Evolutionary conservation across 2,888 invertebrate genomes (phyloP).

Genomic region (Plebejus anna): DNA sequence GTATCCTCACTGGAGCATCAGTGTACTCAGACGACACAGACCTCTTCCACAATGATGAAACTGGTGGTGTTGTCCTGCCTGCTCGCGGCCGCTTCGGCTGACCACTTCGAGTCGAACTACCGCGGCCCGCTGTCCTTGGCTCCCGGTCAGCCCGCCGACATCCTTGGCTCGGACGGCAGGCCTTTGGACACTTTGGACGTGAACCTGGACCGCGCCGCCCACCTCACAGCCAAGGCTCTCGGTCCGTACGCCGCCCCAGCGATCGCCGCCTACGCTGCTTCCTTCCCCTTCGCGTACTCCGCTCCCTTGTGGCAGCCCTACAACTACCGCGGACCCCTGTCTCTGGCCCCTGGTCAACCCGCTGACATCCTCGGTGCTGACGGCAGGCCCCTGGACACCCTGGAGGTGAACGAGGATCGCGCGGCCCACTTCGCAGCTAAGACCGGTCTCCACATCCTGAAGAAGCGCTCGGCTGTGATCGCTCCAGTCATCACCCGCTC

Average conservation of each 20-base stretch:
- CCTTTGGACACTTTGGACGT: constrained; percentile 70
- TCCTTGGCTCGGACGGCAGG: constrained; percentile 66
- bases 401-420: constrained; percentile 71
- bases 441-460: constrained; percentile 54
- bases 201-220: constrained; percentile 68
- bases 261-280: constrained; percentile 36
- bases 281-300: constrained; percentile 43
- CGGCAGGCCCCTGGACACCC: constrained; percentile 68
- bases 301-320: constrained; percentile 46
- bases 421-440: constrained; percentile 66
- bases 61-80: constrained; percentile 83
- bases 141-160: constrained; percentile 68
- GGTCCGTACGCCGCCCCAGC: constrained; percentile 38
- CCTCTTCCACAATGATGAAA: constrained; percentile 71
- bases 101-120: constrained; percentile 51
- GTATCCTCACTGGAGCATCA: constrained; percentile 52
- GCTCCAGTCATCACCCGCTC: constrained; percentile 43
- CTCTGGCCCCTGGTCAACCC: constrained; percentile 68
- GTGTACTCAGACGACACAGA: constrained; percentile 68
- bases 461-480: constrained; percentile 53
- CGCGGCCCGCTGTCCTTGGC: constrained; percentile 66
- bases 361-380: constrained; percentile 66
- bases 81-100: constrained; percentile 71
- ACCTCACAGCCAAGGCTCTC: constrained; percentile 61
- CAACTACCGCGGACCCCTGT: constrained; percentile 65